Conservation (phyloP, 1,140 invertebrate genomes). For the Hormaphis cornu region DNA sequence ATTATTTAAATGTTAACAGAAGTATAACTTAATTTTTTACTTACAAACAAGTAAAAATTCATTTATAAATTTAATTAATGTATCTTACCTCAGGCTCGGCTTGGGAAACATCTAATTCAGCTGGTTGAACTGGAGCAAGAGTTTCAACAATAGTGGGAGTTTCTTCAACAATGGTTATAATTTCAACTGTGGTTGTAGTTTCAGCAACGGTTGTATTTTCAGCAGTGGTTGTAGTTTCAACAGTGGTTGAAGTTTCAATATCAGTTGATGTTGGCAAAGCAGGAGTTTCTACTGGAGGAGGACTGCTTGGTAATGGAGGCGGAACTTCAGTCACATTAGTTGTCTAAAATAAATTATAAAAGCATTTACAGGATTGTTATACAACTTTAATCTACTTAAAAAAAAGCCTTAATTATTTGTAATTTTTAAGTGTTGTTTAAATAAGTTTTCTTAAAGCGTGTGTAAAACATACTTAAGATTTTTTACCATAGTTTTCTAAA, state of each 20-base stretch:
- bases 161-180: background rate
- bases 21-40: too few species aligned
- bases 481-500: too few species aligned
- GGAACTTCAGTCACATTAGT: background rate
- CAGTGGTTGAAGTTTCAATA: background rate
- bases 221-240: too few species aligned
- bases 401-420: too few species aligned
- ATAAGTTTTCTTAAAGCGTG: too few species aligned
- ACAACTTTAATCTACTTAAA: too few species aligned
- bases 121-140: background rate
- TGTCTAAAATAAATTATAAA: background rate
- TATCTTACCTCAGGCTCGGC: background rate
- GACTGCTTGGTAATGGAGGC: constrained; percentile 6
- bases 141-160: constrained; percentile 16
- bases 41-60: too few species aligned
- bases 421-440: too few species aligned
- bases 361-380: too few species aligned
- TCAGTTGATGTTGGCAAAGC: background rate
- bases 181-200: background rate
- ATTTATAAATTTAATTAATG: too few species aligned
- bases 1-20: too few species aligned
- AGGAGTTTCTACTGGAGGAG: constrained; percentile 15
- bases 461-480: too few species aligned
- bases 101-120: background rate
- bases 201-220: constrained; percentile 9